Conservation (phyloP, 1,140 invertebrate species). For the Drosophila kohkoa region DNA sequence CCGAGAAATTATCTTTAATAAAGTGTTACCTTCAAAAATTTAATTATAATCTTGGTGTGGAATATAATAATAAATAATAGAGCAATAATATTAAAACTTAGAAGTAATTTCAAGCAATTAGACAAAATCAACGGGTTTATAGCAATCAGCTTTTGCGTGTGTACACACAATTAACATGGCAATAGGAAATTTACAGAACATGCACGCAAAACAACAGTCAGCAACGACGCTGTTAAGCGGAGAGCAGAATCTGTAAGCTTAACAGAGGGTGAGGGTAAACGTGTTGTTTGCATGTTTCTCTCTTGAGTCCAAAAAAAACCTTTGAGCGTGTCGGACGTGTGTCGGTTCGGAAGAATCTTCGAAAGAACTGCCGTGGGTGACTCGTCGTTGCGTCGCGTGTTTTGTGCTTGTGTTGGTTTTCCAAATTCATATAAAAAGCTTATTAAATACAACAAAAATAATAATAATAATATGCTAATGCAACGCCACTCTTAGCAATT, state of each 20-base stretch:
- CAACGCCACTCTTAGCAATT: conserved; percentile 23
- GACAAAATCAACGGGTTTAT: not conserved
- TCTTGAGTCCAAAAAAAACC: conserved; percentile 46
- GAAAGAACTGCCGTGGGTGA: conserved; percentile 35
- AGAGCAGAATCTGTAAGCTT: conserved; percentile 18
- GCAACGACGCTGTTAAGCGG: conserved; percentile 7
- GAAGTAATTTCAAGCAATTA: too few relatives aligned
- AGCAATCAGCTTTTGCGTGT: conserved; percentile 5
- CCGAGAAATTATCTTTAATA: not conserved
- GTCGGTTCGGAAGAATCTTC: conserved; percentile 19
- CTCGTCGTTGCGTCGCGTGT: conserved; percentile 38
- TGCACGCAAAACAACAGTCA: not conserved
- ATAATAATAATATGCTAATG: conserved; percentile 17
- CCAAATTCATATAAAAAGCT: conserved; percentile 27
- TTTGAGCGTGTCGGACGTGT: conserved; percentile 43
- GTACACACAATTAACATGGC: not conserved
- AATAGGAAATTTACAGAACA: not conserved
- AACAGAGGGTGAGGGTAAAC: conserved; percentile 33
- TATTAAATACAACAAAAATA: conserved; percentile 11
- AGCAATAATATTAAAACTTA: too few relatives aligned
- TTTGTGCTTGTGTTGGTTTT: conserved; percentile 30
- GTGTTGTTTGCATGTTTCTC: conserved; percentile 17
- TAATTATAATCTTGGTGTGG: too few relatives aligned
- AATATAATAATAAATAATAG: too few relatives aligned
- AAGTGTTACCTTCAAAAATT: too few relatives aligned